These are phyloP conservation scores for Nestor notabilis DNA, from an alignment of 2,113 vertebrate species.

Conservation along the genomic window DNA sequence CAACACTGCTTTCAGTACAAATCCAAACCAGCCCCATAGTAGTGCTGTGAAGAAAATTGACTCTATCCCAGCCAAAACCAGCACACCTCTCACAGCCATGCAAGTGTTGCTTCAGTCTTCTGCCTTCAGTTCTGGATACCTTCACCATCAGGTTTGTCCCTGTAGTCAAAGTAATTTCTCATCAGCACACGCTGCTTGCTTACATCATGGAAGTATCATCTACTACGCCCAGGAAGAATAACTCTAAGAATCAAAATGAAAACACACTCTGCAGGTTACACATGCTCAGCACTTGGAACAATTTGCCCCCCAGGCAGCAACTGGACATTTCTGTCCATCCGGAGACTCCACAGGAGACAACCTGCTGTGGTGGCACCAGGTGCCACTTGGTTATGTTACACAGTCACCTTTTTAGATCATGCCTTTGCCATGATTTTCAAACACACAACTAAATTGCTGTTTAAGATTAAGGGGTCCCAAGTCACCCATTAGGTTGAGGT, in stretches of 20 bases:
- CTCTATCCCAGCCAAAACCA: neutral
- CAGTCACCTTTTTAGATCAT: neutral
- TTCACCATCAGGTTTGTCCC: neutral
- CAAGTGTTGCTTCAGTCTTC: neutral
- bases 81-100: neutral
- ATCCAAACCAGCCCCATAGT: neutral
- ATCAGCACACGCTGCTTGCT: neutral
- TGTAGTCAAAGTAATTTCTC: neutral
- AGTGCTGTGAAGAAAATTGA: neutral
- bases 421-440: neutral
- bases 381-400: fast-evolving
- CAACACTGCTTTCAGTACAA: neutral
- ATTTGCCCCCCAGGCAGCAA: neutral
- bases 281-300: neutral
- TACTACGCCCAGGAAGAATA: neutral
- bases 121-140: neutral
- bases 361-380: neutral
- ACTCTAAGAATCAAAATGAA: neutral
- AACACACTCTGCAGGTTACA: neutral
- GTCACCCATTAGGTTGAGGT: neutral
- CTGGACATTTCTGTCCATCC: neutral
- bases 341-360: fast-evolving
- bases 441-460: neutral
- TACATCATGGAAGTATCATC: neutral
- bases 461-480: neutral